Evolutionary conservation across 2,888 invertebrate genomes (phyloP), one percentile per base, ranked within the genome.

Genomic region (Hirtodrosophila alboralis): DNA sequence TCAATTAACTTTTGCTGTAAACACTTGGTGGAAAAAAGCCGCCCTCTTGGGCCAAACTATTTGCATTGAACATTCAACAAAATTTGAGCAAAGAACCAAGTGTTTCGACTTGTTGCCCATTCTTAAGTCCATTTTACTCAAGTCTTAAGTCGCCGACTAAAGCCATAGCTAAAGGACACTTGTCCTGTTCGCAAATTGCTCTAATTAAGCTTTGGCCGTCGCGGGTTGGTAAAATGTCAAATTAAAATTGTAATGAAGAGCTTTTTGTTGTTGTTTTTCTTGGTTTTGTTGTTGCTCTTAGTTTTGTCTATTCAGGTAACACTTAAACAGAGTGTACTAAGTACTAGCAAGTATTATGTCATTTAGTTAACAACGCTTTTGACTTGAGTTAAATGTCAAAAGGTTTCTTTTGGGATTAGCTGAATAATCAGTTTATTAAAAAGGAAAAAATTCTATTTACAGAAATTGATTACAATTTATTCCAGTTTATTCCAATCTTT

Each of bases 171-270:
- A 61, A 21, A 81, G 75, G 44, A 81, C 75, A 75, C 78, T 80
- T 72, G 74, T 77, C 52, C 60, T 64, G 47, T 52, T 62, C 44
- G 71, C 75, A 77, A 80, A 80, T 80, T 80, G 84, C 72, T 68
- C 84, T 80, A 84, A 80, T 80, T 80, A 84, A 84, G 79, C 72
- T 31, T 51, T 65, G 69, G 31, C 61, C 57, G 37, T 38, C 49
- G 62, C 36, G 65, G 36, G 2, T 38, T 40, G 59, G 48, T 76
- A 63, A 64, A 84, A 76, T 80, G 59, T 63, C 58, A 77, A 84
- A 81, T 79, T 79, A 74, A 84, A 81, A 84, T 81, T 78, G 70
- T 77, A 74, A 84, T 84, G 71, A 79, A 84, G 71, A 52, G 66
- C 71, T 60, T 48, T n/a, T 56, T 49, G 51, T 43, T 45, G 30